Evolutionary conservation across 2,113 vertebrate species (phyloP), one percentile per base, ranked within the genome.

Genomic region (Petromus typicus): DNA sequence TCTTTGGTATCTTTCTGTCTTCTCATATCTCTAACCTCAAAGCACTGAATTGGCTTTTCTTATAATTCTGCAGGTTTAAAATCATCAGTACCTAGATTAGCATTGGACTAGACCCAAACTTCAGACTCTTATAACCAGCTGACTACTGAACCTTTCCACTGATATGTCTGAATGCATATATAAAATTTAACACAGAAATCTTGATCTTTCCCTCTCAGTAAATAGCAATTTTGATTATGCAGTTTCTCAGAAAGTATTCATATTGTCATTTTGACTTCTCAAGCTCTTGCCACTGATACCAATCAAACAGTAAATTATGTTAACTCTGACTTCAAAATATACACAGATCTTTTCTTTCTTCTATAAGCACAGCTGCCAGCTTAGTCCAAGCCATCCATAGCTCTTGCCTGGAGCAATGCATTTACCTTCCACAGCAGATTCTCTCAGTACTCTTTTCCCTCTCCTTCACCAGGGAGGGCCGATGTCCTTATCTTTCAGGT

Each of bases 11-110:
- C 48, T 85, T 94, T 43, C 3, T 75, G 61, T 2, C 54, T 87
- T 22, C 54, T 66, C 3, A 30, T 25, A 86, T 61, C 13, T 32
- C 9, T 25, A 83, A 64, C 25, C 48, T 66, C 25, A 92, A 81
- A 61, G 66, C 17, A 73, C 17, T 90, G 51, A 11, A 51, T 40
- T 56, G 40, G 5, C 30, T 30, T 83, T 20, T 82, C 73, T 34
- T 84, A 57, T 85, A 94, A 76, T 16, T 64, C 4, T 20, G 86
- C 67, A 87, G 56, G 16, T 73, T 93, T 32, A 89, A 89, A 96
- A 61, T 80, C 14, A 86, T 81, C 12, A 79, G 22, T 66, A 89
- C 12, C 14, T 20, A 56, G 43, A 43, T 75, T 56, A 48, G 3
- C 78, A 92, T 67, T 83, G 30, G 66, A 89, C 30, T 25, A 86